Evolutionary conservation across 1,140 invertebrate species (phyloP).

Genomic region (Lysiphlebus fabarum): DNA sequence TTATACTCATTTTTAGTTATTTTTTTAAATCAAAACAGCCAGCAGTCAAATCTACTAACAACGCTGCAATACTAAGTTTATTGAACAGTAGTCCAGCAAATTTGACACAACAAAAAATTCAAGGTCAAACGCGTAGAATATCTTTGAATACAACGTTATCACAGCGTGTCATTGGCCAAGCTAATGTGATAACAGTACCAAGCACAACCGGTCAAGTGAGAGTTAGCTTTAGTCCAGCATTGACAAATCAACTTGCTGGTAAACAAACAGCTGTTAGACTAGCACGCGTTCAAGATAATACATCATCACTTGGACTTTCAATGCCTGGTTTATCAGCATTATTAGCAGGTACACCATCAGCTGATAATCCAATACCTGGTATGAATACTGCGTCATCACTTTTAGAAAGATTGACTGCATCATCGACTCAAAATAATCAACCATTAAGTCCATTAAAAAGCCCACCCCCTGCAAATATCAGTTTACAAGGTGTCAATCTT

Average conservation of each 20-base stretch:
- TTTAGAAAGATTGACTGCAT: conserved; percentile 58
- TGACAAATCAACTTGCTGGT: conserved; percentile 45
- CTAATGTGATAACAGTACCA: conserved; percentile 52
- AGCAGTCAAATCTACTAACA: conserved; percentile 50
- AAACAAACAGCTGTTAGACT: conserved; percentile 51
- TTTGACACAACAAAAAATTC: conserved; percentile 47
- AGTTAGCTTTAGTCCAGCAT: conserved; percentile 48
- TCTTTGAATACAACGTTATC: conserved; percentile 49
- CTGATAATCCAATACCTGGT: conserved; percentile 60
- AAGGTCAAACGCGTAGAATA: conserved; percentile 40
- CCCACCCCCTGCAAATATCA: conserved; percentile 61
- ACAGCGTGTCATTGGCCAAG: conserved; percentile 48
- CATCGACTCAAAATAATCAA: conserved; percentile 51
- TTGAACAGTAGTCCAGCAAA: conserved; percentile 70
- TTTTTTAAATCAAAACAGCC: conserved; percentile 51
- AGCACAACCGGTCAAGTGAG: conserved; percentile 51
- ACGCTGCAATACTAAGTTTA: conserved; percentile 70
- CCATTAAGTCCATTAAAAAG: conserved; percentile 58
- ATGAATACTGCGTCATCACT: conserved; percentile 57
- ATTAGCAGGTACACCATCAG: conserved; percentile 60
- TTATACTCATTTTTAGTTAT: conserved; percentile 29
- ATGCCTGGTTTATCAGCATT: conserved; percentile 57
- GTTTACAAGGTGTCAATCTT: conserved; percentile 72
- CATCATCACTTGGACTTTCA: conserved; percentile 52
- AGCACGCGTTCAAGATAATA: conserved; percentile 48